These are phyloP conservation scores for Crenichthys baileyi DNA, from an alignment of 2,797 vertebrate species.

Conservation along the genomic window DNA sequence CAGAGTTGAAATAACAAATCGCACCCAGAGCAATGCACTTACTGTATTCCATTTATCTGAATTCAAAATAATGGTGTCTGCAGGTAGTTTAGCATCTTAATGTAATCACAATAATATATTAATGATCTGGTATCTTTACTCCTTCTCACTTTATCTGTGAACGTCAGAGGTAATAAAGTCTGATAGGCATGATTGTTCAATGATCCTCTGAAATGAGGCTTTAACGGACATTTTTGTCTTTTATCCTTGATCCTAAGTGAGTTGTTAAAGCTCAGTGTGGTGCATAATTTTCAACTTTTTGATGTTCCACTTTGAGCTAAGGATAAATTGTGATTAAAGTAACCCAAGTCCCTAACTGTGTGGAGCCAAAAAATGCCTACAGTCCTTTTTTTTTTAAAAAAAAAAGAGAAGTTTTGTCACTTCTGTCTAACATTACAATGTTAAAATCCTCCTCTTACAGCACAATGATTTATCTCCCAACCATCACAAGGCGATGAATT, in stretches of 20 bases:
- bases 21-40: neutral
- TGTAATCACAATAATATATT: neutral
- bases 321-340: slow-evolving; percentile 34
- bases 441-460: slow-evolving; percentile 25
- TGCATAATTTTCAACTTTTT: slow-evolving; percentile 36
- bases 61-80: neutral
- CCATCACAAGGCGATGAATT: slow-evolving; percentile 57
- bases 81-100: neutral
- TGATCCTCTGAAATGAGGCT: slow-evolving; percentile 17
- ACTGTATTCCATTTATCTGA: slow-evolving; percentile 1
- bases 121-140: slow-evolving; percentile 1
- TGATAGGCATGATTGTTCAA: slow-evolving; percentile 9
- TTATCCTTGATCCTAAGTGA: slow-evolving; percentile 6
- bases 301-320: slow-evolving; percentile 27
- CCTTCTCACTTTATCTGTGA: neutral
- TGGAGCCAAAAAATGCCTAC: slow-evolving; percentile 21
- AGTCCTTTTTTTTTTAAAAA: slow-evolving; percentile 5
- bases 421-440: slow-evolving; percentile 19
- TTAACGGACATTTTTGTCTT: slow-evolving; percentile 32
- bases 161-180: slow-evolving; percentile 17
- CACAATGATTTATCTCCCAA: slow-evolving; percentile 57
- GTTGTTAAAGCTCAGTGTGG: slow-evolving; percentile 22
- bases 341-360: slow-evolving; percentile 17
- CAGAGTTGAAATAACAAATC: neutral
- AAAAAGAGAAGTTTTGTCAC: slow-evolving; percentile 12